Evolutionary conservation across 2,797 vertebrate species (phyloP), one percentile per base, ranked within the genome.

Genomic region (Aplochiton taeniatus): DNA sequence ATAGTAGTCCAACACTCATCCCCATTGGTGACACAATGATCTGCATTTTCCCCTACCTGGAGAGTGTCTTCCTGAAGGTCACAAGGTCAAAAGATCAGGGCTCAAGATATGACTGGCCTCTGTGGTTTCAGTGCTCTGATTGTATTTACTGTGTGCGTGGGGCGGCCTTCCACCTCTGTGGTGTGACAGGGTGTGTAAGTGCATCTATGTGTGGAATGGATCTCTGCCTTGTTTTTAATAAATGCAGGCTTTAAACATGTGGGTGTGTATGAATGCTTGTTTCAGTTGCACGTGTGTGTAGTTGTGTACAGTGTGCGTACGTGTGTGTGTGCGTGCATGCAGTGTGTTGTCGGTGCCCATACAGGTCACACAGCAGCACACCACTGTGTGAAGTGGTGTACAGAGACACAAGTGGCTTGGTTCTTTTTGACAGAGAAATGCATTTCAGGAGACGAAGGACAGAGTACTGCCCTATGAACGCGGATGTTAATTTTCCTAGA

Each of bases 1-100:
- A 81, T 73, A 85, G 83, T 88, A 89, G 69, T 88, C 85, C 87
- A 88, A 86, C 72, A 82, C 88, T 86, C 57, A 54, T 87, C 88
- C 86, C 89, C 88, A 82, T 75, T 60, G 71, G 82, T 87, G 79
- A 90, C 88, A 77, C 78, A 79, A 82, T 81, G 83, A 80, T 90
- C 76, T 74, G 74, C 75, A 68, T 83, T 50, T 66, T 85, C 81
- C 81, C 86, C 85, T 82, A 78, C 82, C 79, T 69, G 85, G 80
- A 89, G 81, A 75, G 43, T 20, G 66, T 68, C 79, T 63, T 79
- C 83, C 72, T 72, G 83, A 81, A 85, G 68, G 74, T 81, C 71
- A 78, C 41, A 71, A 78, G 65, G 66, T 81, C 62, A 66, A 73
- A 78, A 65, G 74, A 17, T 71, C 59, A 71, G 68, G n/a, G 69